phyloP scores from a whole-genome alignment of 2,797 vertebrate genomes.

The Rhinogobio ventralis region DNA sequence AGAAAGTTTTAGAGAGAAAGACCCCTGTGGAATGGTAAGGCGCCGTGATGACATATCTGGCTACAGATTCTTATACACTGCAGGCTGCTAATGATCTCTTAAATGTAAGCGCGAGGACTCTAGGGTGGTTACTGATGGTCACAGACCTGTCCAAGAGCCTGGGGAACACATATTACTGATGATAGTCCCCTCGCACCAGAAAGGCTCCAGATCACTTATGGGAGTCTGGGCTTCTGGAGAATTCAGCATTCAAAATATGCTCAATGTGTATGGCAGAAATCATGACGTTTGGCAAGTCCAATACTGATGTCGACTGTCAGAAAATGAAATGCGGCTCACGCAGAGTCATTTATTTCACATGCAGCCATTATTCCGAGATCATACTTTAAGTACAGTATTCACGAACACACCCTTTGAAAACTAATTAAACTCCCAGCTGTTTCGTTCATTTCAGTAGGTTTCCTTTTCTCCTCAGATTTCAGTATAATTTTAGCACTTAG shows the following conservation, averaged over 20 bases:
- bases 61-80: constrained; percentile 22
- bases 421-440: constrained; percentile 64
- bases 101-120: not conserved
- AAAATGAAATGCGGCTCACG: constrained; percentile 3
- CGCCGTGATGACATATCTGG: constrained; percentile 23
- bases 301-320: constrained; percentile 6
- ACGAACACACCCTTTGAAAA: not conserved
- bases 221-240: constrained; percentile 36
- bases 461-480: constrained; percentile 58
- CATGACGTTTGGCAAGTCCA: constrained; percentile 22
- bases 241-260: constrained; percentile 6
- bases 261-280: constrained; percentile 39
- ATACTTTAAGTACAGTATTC: not conserved
- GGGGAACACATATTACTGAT: constrained; percentile 49
- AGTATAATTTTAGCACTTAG: constrained; percentile 61
- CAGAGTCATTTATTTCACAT: constrained; percentile 32
- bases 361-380: constrained; percentile 7
- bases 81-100: constrained; percentile 35
- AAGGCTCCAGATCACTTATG: constrained; percentile 33
- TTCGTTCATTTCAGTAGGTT: constrained; percentile 55
- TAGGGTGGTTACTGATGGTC: constrained; percentile 28
- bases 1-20: not conserved
- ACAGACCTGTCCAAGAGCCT: constrained; percentile 13
- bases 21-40: not conserved
- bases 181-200: constrained; percentile 26